phyloP scores from a whole-genome alignment of 2,113 vertebrate genomes.

The Alligator mississippiensis region DNA sequence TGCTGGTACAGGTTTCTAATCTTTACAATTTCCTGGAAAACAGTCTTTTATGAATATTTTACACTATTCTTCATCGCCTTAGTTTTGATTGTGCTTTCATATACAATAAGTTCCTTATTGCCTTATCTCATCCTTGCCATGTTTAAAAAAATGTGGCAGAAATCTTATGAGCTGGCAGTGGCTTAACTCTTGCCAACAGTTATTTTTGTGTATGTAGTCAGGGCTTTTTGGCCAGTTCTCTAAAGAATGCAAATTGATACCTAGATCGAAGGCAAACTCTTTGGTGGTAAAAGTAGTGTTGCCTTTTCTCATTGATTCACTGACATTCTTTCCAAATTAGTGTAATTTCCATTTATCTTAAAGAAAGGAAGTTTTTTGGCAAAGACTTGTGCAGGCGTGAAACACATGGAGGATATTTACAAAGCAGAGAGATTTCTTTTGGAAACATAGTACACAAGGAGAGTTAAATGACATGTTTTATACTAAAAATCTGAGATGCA shows the following conservation, averaged over 20 bases:
- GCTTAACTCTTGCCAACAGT: not conserved
- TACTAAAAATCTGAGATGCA: not conserved
- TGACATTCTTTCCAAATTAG: constrained; percentile 53
- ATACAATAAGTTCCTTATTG: not conserved
- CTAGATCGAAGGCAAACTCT: not conserved
- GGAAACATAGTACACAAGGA: not conserved
- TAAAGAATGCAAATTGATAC: not conserved
- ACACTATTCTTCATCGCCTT: not conserved
- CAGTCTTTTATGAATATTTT: not conserved
- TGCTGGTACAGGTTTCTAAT: not conserved
- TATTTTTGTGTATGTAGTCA: not conserved
- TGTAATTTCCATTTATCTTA: constrained; percentile 15
- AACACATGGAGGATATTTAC: constrained; percentile 5
- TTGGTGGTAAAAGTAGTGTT: not conserved
- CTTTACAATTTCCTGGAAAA: not conserved
- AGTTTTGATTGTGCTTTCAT: not conserved
- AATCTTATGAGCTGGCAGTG: not conserved
- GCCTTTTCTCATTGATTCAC: constrained; percentile 3
- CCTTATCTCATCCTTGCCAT: not conserved
- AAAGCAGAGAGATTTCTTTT: constrained; percentile 4
- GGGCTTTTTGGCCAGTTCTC: not conserved
- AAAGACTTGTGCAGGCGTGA: constrained; percentile 17
- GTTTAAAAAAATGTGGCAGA: not conserved
- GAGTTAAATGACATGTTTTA: not conserved
- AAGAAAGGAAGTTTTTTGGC: constrained; percentile 12